These are phyloP conservation scores for Zygaena filipendulae DNA, from an alignment of 2,888 invertebrate genomes.

Conservation along the genomic window DNA sequence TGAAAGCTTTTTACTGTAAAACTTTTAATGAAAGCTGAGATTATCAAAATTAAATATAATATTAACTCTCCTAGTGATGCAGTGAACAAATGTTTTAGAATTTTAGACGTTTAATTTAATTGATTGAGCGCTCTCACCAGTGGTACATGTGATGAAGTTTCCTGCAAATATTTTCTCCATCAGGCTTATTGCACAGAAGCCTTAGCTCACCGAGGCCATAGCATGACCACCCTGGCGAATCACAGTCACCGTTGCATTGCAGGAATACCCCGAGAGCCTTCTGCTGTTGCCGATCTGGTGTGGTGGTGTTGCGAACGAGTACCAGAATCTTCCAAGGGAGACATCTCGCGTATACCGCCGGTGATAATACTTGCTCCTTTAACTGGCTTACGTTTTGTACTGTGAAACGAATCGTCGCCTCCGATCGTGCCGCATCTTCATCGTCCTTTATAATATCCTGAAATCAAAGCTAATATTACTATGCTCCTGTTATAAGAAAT, in stretches of 20 bases:
- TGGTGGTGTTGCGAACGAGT: slow-evolving; percentile 82
- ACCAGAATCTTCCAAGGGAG: slow-evolving; percentile 99
- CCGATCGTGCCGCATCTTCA: slow-evolving; percentile 87
- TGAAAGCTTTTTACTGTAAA: too few relatives aligned
- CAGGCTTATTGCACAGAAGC: slow-evolving; percentile 86
- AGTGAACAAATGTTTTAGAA: too few relatives aligned
- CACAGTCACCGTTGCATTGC: slow-evolving; percentile 97
- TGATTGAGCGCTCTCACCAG: slow-evolving; percentile 72
- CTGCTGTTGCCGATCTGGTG: slow-evolving; percentile 77
- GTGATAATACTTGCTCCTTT: slow-evolving; percentile 85
- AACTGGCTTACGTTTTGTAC: slow-evolving; percentile 90
- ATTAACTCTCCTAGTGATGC: too few relatives aligned
- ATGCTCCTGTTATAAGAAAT: too few relatives aligned
- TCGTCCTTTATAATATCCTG: slow-evolving; percentile 67
- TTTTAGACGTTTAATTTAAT: too few relatives aligned
- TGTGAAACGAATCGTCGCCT: slow-evolving; percentile 91
- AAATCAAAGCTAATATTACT: too few relatives aligned
- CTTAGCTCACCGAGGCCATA: slow-evolving; percentile 94
- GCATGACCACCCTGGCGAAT: slow-evolving; percentile 97
- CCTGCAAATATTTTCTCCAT: slow-evolving; percentile 81
- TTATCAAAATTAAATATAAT: too few relatives aligned
- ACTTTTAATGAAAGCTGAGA: too few relatives aligned
- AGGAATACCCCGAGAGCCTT: slow-evolving; percentile 84
- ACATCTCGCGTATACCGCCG: slow-evolving; percentile 92
- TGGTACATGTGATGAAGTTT: slow-evolving; percentile 96